Percentiles rank a stretch among this genome's conserved stretches.
Conservation (phyloP, 2,888 invertebrate species). For the Synanthedon tipuliformis region DNA sequence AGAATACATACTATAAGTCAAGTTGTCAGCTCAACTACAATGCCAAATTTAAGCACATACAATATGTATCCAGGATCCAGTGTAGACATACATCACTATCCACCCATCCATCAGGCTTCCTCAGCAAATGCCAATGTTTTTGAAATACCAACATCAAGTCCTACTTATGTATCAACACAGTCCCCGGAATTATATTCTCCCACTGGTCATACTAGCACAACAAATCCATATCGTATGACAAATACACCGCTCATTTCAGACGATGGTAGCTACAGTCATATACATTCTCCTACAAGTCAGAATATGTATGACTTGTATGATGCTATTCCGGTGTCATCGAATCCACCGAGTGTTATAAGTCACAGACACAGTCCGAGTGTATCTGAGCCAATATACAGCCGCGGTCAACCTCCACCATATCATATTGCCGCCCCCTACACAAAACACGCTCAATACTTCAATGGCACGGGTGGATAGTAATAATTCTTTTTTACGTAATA, state of each 20-base stretch:
- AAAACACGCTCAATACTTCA: constrained; percentile 79
- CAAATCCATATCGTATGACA: constrained; percentile 64
- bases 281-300: constrained; percentile 55
- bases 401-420: constrained; percentile 81
- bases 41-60: constrained; percentile 61
- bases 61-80: constrained; percentile 37
- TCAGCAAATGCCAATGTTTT: constrained; percentile 51
- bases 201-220: constrained; percentile 60
- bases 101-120: constrained; percentile 35
- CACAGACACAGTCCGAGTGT: constrained; percentile 53
- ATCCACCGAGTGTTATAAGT: constrained; percentile 46
- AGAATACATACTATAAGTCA: constrained; percentile 59
- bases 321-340: constrained; percentile 48
- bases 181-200: constrained; percentile 62
- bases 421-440: constrained; percentile 87
- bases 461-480: constrained; percentile 63
- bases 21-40: constrained; percentile 59
- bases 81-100: constrained; percentile 40
- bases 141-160: constrained; percentile 44
- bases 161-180: constrained; percentile 56
- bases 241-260: constrained; percentile 61
- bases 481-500: constrained; percentile 7
- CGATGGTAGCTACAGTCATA: constrained; percentile 60
- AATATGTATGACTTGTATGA: constrained; percentile 65
- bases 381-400: constrained; percentile 44